Percentiles rank a stretch among this genome's conserved stretches.
phyloP scores from a whole-genome alignment of 2,888 invertebrate species.

The Crioceris asparagi region DNA sequence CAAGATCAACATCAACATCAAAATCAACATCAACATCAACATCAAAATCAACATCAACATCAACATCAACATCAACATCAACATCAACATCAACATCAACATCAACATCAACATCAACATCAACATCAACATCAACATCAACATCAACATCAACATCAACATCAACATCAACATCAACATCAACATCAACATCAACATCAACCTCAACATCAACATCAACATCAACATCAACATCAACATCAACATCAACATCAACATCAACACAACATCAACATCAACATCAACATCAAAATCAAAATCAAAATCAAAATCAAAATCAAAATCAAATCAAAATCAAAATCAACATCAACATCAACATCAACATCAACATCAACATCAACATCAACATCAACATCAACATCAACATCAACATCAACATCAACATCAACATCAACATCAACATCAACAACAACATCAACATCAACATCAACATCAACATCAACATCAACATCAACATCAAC shows the following conservation, averaged over 20 bases:
- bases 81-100: conserved; percentile 1
- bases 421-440: conserved; percentile 1
- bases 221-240: too few relatives aligned
- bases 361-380: conserved; percentile 1
- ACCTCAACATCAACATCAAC: too few relatives aligned
- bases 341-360: conserved; percentile 1
- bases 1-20: conserved; percentile 1
- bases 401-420: conserved; percentile 1
- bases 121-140: conserved; percentile 1
- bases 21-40: too few relatives aligned
- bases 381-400: conserved; percentile 2
- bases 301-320: too few relatives aligned
- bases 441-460: conserved; percentile 1
- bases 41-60: conserved; percentile 1
- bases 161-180: conserved; percentile 1
- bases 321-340: conserved; percentile 1
- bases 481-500: background rate
- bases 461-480: conserved; percentile 1
- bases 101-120: conserved; percentile 2
- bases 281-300: too few relatives aligned
- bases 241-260: too few relatives aligned
- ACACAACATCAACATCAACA: too few relatives aligned
- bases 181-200: too few relatives aligned
- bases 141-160: conserved; percentile 1
- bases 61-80: conserved; percentile 1